These are phyloP conservation scores for Entomyzon cyanotis DNA, from an alignment of 2,113 vertebrate genomes.

Conservation along the genomic window DNA sequence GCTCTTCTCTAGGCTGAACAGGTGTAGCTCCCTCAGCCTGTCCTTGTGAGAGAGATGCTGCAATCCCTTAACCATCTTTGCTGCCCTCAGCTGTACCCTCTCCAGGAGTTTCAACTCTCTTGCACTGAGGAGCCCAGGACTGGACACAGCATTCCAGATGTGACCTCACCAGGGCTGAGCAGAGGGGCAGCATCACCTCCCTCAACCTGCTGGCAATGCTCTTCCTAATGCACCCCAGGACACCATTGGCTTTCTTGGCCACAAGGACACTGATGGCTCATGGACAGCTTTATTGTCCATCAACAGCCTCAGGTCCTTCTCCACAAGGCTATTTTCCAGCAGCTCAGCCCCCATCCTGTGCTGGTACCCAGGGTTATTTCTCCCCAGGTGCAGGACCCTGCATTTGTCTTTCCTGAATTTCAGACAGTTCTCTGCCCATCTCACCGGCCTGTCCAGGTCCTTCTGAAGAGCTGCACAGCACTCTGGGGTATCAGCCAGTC, in stretches of 20 bases:
- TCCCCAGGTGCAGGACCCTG: neutral
- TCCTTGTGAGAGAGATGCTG: neutral
- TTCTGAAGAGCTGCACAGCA: neutral
- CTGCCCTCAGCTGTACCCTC: accelerated
- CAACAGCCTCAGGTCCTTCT: neutral
- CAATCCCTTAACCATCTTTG: too few species aligned
- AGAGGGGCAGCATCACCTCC: neutral
- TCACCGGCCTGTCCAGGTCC: neutral
- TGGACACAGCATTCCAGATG: neutral
- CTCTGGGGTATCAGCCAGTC: neutral
- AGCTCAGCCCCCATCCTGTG: neutral
- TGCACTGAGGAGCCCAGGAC: neutral
- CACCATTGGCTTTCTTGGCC: neutral
- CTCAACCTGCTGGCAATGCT: accelerated
- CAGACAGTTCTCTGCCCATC: neutral
- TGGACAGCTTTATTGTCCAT: neutral
- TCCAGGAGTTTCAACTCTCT: neutral
- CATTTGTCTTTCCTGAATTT: neutral
- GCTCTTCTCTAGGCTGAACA: neutral
- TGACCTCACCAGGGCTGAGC: neutral
- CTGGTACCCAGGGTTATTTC: neutral
- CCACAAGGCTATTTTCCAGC: neutral
- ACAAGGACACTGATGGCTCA: neutral
- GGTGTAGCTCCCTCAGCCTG: neutral
- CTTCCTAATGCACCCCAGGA: neutral